A percentile compares a stretch with the other conserved stretches of the same genome.
Conservation (phyloP, 1,140 invertebrate species). For the Fragariocoptes setiger region DNA sequence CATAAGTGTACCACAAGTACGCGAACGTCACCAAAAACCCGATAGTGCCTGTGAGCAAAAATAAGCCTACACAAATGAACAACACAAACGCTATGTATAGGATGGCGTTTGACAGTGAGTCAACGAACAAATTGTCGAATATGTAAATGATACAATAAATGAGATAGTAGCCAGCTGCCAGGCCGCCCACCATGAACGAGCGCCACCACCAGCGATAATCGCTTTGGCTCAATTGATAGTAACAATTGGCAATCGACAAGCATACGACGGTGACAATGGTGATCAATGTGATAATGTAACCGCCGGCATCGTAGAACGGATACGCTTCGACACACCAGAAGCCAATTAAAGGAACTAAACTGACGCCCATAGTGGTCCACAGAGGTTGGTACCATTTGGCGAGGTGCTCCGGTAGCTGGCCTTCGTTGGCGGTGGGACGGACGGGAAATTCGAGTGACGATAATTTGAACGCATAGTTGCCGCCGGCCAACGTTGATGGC, state of each 20-base stretch:
- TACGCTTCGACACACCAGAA: constrained; percentile 1
- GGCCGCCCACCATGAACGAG: constrained; percentile 23
- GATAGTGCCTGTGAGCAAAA: constrained; percentile 23
- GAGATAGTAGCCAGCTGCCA: constrained; percentile 24
- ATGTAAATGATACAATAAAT: constrained; percentile 24
- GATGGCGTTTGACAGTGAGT: constrained; percentile 19
- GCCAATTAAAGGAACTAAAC: background rate
- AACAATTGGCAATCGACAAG: constrained; percentile 22
- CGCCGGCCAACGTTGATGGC: constrained; percentile 23
- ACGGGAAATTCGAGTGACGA: constrained; percentile 14
- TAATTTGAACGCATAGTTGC: constrained; percentile 24
- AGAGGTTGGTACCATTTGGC: constrained; percentile 2
- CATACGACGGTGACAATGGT: constrained; percentile 24
- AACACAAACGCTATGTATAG: constrained; percentile 24
- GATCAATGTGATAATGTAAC: constrained; percentile 24
- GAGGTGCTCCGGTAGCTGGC: background rate
- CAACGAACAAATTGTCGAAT: constrained; percentile 21
- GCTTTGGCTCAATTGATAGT: constrained; percentile 26
- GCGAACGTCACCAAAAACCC: constrained; percentile 18
- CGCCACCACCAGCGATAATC: constrained; percentile 27
- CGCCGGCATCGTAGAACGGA: constrained; percentile 23
- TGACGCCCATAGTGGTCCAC: background rate
- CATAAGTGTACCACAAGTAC: constrained; percentile 1
- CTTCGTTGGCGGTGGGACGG: background rate
- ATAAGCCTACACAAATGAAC: constrained; percentile 23